Evolutionary conservation across 2,797 vertebrate genomes (phyloP).

Genomic region (Takifugu ocellatus): DNA sequence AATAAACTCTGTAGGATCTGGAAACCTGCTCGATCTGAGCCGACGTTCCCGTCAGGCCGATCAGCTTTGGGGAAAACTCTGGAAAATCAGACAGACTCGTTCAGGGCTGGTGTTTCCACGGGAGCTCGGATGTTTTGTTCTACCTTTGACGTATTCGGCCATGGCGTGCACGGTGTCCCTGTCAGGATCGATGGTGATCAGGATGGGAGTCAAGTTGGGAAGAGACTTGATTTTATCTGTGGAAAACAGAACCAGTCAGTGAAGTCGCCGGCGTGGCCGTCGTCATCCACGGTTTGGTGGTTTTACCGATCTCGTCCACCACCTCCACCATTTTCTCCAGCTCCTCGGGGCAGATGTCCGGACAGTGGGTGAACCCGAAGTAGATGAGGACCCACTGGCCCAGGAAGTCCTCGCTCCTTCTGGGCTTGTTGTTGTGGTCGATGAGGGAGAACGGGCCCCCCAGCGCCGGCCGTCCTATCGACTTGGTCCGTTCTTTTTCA

Average conservation of each 20-base stretch:
- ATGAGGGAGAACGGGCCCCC: constrained; percentile 90
- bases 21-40: constrained; percentile 84
- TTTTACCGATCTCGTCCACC: constrained; percentile 89
- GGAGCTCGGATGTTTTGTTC: not conserved
- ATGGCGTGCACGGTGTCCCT: constrained; percentile 87
- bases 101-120: no score
- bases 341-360: constrained; percentile 96
- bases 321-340: constrained; percentile 94
- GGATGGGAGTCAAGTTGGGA: constrained; percentile 86
- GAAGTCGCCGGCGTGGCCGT: accelerated
- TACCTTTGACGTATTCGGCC: constrained; percentile 90
- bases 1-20: constrained; percentile 90
- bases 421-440: constrained; percentile 82
- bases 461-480: constrained; percentile 85
- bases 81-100: not conserved
- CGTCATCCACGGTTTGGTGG: not conserved
- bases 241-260: not conserved
- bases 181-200: constrained; percentile 95
- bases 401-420: constrained; percentile 83
- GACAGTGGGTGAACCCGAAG: constrained; percentile 97
- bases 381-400: constrained; percentile 94
- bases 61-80: constrained; percentile 95
- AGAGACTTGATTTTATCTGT: constrained; percentile 83
- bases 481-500: constrained; percentile 82
- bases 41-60: constrained; percentile 86